phyloP scores from a whole-genome alignment of 2,888 invertebrate species.

The Quadroppia sp. region DNA sequence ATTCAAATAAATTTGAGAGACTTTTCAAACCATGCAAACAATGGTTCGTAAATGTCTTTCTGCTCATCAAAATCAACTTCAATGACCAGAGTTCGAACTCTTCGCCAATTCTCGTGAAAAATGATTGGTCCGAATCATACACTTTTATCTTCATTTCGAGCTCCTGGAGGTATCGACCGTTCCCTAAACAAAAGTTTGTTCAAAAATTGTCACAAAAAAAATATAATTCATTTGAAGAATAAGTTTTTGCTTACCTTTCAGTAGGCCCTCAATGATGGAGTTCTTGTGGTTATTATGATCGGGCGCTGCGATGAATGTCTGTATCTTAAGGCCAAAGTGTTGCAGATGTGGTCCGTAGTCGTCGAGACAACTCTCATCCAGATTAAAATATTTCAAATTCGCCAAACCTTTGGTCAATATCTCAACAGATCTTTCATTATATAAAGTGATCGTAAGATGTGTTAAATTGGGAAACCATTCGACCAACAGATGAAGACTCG shows the following conservation, averaged over 20 bases:
- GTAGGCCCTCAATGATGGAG: conserved; percentile 30
- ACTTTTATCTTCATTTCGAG: conserved; percentile 34
- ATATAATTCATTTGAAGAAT: not conserved
- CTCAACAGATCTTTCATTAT: conserved; percentile 26
- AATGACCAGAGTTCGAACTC: conserved; percentile 20
- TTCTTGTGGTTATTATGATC: conserved; percentile 38
- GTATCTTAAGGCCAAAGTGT: conserved; percentile 26
- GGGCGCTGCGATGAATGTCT: conserved; percentile 36
- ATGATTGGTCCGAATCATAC: conserved; percentile 17
- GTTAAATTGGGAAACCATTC: conserved; percentile 35
- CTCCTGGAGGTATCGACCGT: conserved; percentile 30
- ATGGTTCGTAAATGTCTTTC: not conserved
- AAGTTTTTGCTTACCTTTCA: conserved; percentile 11
- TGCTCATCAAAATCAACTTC: conserved; percentile 5
- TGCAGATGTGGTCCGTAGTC: conserved; percentile 21
- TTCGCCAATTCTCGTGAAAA: conserved; percentile 30
- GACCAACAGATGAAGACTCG: conserved; percentile 12
- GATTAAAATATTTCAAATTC: conserved; percentile 38
- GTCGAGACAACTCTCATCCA: conserved; percentile 35
- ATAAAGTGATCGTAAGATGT: conserved; percentile 36
- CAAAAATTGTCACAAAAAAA: not conserved
- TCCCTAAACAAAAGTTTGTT: conserved; percentile 23
- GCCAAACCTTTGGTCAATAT: conserved; percentile 27
- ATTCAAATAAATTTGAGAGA: not conserved
- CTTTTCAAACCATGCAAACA: conserved; percentile 1